phyloP scores from a whole-genome alignment of 2,797 vertebrate species.

The Thripadectes ignobilis region DNA sequence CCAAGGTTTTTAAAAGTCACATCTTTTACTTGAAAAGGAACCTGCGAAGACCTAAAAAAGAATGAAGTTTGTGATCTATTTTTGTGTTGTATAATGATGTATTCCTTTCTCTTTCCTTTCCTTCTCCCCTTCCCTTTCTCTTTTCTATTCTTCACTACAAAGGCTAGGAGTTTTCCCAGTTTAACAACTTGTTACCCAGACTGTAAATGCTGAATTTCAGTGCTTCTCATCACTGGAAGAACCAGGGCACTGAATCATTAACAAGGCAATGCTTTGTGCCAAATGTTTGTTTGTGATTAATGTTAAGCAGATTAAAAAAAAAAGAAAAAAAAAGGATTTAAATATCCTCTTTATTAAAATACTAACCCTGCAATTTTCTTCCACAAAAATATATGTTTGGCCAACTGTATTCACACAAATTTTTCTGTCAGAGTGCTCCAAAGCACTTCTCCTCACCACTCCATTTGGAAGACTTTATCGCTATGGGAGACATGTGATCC shows the following conservation, averaged over 20 bases:
- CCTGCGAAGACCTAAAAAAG: background rate
- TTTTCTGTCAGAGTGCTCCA: background rate
- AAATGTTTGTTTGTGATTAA: constrained; percentile 25
- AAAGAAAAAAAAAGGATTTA: background rate
- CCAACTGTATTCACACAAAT: background rate
- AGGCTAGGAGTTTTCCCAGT: background rate
- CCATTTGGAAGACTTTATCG: background rate
- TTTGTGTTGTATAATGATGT: background rate
- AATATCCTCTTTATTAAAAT: background rate
- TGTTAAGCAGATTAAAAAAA: background rate
- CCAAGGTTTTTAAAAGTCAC: background rate
- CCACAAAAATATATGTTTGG: background rate
- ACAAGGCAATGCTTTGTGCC: background rate
- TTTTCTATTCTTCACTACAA: background rate
- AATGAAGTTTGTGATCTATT: background rate
- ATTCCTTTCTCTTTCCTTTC: background rate
- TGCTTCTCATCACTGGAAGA: background rate
- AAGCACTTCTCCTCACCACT: background rate
- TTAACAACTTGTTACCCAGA: background rate
- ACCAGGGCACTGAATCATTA: background rate
- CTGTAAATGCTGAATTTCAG: background rate
- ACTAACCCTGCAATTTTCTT: background rate
- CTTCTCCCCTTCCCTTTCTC: background rate
- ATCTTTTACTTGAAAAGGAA: background rate
- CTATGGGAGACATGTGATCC: background rate